Base-by-base conservation (phyloP, 2,113 vertebrate species). In the Cinclus mexicanus region DNA sequence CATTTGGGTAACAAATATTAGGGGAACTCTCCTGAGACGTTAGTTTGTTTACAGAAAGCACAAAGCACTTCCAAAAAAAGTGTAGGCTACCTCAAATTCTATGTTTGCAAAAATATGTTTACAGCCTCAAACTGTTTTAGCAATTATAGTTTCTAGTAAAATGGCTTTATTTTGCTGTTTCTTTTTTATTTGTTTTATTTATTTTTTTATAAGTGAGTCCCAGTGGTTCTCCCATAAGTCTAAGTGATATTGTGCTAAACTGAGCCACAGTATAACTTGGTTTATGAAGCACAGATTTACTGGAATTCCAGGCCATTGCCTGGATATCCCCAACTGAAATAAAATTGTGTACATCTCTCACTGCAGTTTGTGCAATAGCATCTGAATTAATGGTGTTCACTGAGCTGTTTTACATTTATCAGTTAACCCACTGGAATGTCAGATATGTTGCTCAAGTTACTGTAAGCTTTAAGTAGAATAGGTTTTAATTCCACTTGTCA, bases 401-500 rank as follows among this genome's bases (percentile, higher is more conserved):
- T 60, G 80, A 74, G 44, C n/a, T 83, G 18, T n/a, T 67, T 23
- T 42, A 17, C 41, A 12, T 67, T 85, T 80, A 53, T 70, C 59
- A 52, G 47, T 88, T 74, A 80, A 60, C 22, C 26, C 64, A 16
- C 61, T 69, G 59, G 42, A 89, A 69, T 46, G 50, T 26, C 59
- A 86, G 71, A 71, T 52, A 24, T 1, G 2, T 63, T 28, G 11
- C 46, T 76, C 64, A 53, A 76, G 28, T 83, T 87, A 25, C 33
- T 56, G 2, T 15, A 18, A 76, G 28, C 42, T 72, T 95, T 50
- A 68, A 31, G 21, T 22, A 22, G 26, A 46, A 28, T 6, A 35
- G 50, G 8, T 78, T 96, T 94, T 76, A 68, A 55, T 94, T 90
- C 46, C 26, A 77, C 57, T 93, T 94, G 9, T 33, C 60, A 74